Conservation (phyloP, 2,113 vertebrate genomes). For the Bos javanicus region DNA sequence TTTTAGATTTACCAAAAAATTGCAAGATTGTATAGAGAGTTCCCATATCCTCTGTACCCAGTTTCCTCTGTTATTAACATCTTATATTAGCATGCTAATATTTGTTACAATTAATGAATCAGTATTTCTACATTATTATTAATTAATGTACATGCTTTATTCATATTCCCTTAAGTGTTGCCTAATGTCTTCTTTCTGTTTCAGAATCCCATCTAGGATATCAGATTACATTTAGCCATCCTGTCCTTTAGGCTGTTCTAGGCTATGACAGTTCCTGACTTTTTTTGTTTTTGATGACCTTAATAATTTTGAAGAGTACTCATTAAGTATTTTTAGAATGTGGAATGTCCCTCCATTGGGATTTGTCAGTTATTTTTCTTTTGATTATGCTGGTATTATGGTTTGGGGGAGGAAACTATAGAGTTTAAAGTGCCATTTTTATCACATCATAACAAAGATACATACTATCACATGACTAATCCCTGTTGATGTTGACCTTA, state of each 20-base stretch:
- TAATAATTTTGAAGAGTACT: neutral
- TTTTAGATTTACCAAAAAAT: conserved; percentile 6
- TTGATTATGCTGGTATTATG: neutral
- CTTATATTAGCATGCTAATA: neutral
- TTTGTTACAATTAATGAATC: neutral
- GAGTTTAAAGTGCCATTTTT: neutral
- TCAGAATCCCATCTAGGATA: neutral
- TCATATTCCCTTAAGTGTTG: neutral
- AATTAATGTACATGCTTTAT: neutral
- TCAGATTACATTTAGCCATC: neutral
- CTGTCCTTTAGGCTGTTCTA: neutral
- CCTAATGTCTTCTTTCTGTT: neutral
- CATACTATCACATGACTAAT: neutral
- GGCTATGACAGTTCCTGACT: neutral
- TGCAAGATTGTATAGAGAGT: neutral
- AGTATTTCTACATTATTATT: neutral
- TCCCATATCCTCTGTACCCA: neutral
- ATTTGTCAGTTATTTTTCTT: neutral
- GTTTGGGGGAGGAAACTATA: neutral
- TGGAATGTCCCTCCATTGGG: neutral
- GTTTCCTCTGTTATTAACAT: neutral
- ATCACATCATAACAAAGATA: neutral
- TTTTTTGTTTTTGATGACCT: neutral
- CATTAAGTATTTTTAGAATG: neutral
- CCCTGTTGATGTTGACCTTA: neutral